Evolutionary conservation across 2,797 vertebrate species (phyloP), one percentile per base, ranked within the genome.

Genomic region (Propithecus deckenii): DNA sequence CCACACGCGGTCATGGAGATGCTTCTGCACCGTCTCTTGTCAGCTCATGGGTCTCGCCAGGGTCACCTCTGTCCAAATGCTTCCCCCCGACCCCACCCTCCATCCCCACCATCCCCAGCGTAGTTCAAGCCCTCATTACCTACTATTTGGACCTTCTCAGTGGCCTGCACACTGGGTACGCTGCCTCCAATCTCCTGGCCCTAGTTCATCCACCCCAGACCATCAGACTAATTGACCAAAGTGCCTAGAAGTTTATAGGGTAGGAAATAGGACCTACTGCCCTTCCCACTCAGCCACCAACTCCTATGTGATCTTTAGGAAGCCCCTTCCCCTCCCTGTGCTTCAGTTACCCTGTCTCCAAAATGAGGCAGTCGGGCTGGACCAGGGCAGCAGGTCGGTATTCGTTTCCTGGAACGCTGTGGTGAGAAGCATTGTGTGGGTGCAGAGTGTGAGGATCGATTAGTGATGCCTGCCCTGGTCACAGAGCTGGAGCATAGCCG

Each of bases 391-490:
- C 11, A 35, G 63, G 61, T 30, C 17, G 2, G 2, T 32, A 30
- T 72, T 75, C 0, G 4, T 88, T 55, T 76, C 78, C 81, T 65
- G 23, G 81, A 74, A 57, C 15, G 2, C n/a, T 48, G 12, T 30
- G 15, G 22, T 35, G 46, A 59, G 81, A 95, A 80, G 59, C 50
- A 5, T 10, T 6, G 3, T 43, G 32, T n/a, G 22, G 50, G 59
- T 61, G 20, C 11, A 17, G 86, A 48, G 22, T 15, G 4, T n/a
- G 35, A n/a, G 23, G 65, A 85, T 75, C 13, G 59, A 94, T 80
- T 78, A 63, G 91, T 89, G 79, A 94, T 89, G 89, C 69, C 97
- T 97, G 83, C 75, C n/a, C 41, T 38, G 63, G 59, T 71, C 43
- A 48, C 41, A n/a, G 65, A 17, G 20, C 18, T 72, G 63, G 61